Conservation (phyloP, 1,140 invertebrate species). For the Calliopsis andreniformis region DNA sequence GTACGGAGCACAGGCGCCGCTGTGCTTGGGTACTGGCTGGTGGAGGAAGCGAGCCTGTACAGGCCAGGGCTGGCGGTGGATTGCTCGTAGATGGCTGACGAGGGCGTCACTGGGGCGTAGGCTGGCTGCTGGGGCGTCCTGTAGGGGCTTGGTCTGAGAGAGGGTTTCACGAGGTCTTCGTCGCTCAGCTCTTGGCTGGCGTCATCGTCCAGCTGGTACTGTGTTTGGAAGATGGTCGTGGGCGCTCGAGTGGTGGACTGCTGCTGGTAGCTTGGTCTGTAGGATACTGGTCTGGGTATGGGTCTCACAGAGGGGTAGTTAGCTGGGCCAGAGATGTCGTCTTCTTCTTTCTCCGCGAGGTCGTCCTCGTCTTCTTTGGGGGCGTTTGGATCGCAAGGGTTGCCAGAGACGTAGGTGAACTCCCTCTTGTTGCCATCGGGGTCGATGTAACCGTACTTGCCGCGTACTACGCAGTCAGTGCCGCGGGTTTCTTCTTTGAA, state of each 20-base stretch:
- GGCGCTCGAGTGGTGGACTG: slow-evolving; percentile 83
- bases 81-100: slow-evolving; percentile 73
- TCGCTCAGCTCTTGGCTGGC: slow-evolving; percentile 84
- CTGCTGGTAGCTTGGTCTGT: slow-evolving; percentile 76
- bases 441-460: slow-evolving; percentile 94
- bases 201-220: slow-evolving; percentile 83
- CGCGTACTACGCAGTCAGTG: slow-evolving; percentile 92
- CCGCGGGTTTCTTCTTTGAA: slow-evolving; percentile 94
- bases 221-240: slow-evolving; percentile 85
- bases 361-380: slow-evolving; percentile 86
- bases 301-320: slow-evolving; percentile 85
- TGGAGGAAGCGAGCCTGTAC: slow-evolving; percentile 80
- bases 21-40: slow-evolving; percentile 73
- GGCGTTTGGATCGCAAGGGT: slow-evolving; percentile 92
- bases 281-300: slow-evolving; percentile 76
- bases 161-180: slow-evolving; percentile 81
- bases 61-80: slow-evolving; percentile 72
- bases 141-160: slow-evolving; percentile 69
- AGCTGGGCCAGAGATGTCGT: slow-evolving; percentile 84
- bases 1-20: slow-evolving; percentile 65
- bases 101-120: slow-evolving; percentile 71
- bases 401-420: slow-evolving; percentile 95
- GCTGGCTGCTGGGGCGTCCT: slow-evolving; percentile 67
- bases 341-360: slow-evolving; percentile 81
- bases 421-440: slow-evolving; percentile 93